These are phyloP conservation scores for Gastrophryne carolinensis DNA, from an alignment of 2,797 vertebrate species.

Conservation along the genomic window DNA sequence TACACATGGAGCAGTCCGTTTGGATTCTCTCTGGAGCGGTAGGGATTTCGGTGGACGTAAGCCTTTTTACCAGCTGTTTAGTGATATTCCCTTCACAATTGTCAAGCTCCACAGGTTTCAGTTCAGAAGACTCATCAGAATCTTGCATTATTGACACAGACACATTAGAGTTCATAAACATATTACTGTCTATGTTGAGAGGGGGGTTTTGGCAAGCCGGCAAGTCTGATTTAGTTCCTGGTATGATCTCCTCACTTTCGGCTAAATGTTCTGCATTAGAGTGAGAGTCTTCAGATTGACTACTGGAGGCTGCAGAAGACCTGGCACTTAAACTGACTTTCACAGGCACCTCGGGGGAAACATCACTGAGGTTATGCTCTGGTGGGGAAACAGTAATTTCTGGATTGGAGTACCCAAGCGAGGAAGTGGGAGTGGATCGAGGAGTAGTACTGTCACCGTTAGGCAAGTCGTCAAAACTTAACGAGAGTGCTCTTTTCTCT, in stretches of 20 bases:
- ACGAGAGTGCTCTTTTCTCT: conserved; percentile 85
- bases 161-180: conserved; percentile 74
- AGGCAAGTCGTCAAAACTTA: conserved; percentile 78
- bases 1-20: conserved; percentile 68
- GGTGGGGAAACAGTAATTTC: conserved; percentile 82
- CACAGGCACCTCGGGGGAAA: conserved; percentile 59
- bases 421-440: conserved; percentile 57
- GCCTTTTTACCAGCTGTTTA: conserved; percentile 89
- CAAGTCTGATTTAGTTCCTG: conserved; percentile 55
- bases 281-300: conserved; percentile 48
- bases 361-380: conserved; percentile 61
- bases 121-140: conserved; percentile 74
- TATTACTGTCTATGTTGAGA: conserved; percentile 60
- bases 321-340: conserved; percentile 54
- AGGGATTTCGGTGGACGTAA: conserved; percentile 82
- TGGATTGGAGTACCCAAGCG: conserved; percentile 73
- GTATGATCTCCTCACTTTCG: conserved; percentile 15
- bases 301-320: conserved; percentile 55
- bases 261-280: neutral
- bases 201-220: conserved; percentile 63
- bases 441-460: conserved; percentile 65
- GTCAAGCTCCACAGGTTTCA: conserved; percentile 94
- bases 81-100: conserved; percentile 90
- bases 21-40: conserved; percentile 60
- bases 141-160: conserved; percentile 72